phyloP scores from a whole-genome alignment of 2,113 vertebrate genomes.

The Sander vitreus region DNA sequence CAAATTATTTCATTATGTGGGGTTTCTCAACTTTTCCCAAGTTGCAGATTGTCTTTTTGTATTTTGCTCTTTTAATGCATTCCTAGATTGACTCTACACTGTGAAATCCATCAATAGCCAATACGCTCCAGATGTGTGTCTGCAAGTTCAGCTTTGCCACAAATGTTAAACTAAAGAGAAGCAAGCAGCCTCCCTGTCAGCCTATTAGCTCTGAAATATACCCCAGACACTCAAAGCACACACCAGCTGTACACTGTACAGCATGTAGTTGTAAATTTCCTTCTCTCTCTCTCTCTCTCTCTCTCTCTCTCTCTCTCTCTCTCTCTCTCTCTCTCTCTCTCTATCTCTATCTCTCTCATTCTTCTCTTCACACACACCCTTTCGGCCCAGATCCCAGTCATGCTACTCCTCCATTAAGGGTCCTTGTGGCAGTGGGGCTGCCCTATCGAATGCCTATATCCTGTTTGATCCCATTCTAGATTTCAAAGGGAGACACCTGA shows the following conservation, averaged over 20 bases:
- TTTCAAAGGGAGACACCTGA: conserved; percentile 83
- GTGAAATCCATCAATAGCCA: conserved; percentile 42
- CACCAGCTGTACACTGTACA: conserved; percentile 13
- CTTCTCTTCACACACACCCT: conserved; percentile 27
- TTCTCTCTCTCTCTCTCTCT: neutral
- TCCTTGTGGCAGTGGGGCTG: conserved; percentile 64
- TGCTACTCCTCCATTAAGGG: conserved; percentile 60
- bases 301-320: conserved; percentile 1
- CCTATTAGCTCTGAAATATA: conserved; percentile 34
- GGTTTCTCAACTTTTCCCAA: conserved; percentile 29
- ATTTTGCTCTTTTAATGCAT: conserved; percentile 28
- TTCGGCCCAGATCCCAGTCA: conserved; percentile 53
- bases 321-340: neutral
- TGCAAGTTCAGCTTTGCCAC: conserved; percentile 4
- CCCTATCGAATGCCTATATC: conserved; percentile 63
- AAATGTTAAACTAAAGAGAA: conserved; percentile 6
- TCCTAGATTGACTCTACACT: conserved; percentile 38
- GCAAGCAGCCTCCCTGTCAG: conserved; percentile 10
- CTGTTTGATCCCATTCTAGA: conserved; percentile 80
- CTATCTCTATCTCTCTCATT: conserved; percentile 8
- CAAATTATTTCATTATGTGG: conserved; percentile 1
- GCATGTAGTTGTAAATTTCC: conserved; percentile 24
- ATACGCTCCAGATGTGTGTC: conserved; percentile 58
- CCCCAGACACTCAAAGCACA: neutral
- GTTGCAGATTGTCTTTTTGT: conserved; percentile 7